Percentiles rank a stretch among this genome's conserved stretches.
Conservation (phyloP, 30 jellyfish, hydroid and myxozoan species). For the Cassiopea andromeda region DNA sequence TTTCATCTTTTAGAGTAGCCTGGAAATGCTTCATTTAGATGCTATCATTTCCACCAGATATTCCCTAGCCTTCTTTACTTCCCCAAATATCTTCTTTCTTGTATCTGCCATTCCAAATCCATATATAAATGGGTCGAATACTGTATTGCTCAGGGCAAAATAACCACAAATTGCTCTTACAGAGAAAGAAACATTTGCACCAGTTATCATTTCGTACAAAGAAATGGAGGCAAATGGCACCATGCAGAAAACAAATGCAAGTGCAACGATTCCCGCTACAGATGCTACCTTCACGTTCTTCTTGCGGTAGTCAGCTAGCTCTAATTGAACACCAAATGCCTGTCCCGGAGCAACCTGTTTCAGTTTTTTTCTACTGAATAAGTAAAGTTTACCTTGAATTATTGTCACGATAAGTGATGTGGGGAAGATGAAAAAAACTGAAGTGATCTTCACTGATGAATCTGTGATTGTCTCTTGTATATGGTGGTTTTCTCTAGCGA, state of each 20-base stretch:
- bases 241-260: slow-evolving; percentile 1
- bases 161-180: not conserved
- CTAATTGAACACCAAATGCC: not conserved
- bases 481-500: not conserved
- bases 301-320: slow-evolving; percentile 2
- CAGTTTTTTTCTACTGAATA: not conserved
- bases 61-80: not conserved
- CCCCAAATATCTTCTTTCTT: not conserved
- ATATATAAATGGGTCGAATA: slow-evolving; percentile 3
- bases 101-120: not conserved
- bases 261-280: not conserved
- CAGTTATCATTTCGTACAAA: not conserved
- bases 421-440: not conserved
- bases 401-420: not conserved
- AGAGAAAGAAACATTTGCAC: not conserved
- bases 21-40: not conserved
- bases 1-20: too few species aligned
- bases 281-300: slow-evolving; percentile 1
- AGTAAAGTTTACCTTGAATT: not conserved
- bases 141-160: not conserved
- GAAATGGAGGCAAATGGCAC: not conserved
- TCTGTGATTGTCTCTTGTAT: not conserved
- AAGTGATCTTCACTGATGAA: not conserved
- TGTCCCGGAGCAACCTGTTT: not conserved
- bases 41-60: not conserved